phyloP scores from a whole-genome alignment of 2,888 invertebrate genomes.

The Acanthopleura granulata region DNA sequence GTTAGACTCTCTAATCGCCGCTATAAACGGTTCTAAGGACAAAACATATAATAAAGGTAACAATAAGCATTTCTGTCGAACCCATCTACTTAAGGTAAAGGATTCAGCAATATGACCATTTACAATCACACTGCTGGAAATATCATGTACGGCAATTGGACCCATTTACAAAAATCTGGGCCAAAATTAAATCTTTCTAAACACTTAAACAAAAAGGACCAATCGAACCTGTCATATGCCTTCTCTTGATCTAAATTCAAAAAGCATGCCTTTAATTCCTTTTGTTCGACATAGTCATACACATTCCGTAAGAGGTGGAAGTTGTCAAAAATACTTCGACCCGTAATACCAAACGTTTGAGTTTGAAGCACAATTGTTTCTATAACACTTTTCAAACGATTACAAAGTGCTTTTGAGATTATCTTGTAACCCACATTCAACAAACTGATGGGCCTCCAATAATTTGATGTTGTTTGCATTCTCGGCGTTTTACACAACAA shows the following conservation, averaged over 20 bases:
- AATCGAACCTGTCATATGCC: background rate
- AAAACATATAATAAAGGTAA: background rate
- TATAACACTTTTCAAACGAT: background rate
- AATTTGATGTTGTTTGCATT: background rate
- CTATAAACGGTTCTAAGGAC: background rate
- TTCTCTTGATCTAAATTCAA: conserved; percentile 12
- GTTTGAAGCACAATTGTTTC: background rate
- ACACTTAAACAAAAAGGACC: background rate
- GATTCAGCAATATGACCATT: conserved; percentile 3
- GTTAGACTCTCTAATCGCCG: background rate
- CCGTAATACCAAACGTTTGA: background rate
- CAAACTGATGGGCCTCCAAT: background rate
- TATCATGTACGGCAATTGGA: background rate
- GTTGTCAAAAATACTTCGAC: background rate
- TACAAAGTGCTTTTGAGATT: background rate
- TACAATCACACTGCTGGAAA: background rate
- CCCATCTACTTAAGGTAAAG: background rate
- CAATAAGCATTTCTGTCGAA: background rate
- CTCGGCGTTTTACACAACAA: background rate
- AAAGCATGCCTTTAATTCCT: background rate
- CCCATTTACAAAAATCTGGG: too few species aligned
- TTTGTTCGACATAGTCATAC: background rate
- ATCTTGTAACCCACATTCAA: background rate
- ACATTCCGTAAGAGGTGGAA: background rate
- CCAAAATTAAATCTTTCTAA: background rate